Evolutionary conservation across 2,888 invertebrate genomes (phyloP).

Genomic region (Serripes groenlandicus): DNA sequence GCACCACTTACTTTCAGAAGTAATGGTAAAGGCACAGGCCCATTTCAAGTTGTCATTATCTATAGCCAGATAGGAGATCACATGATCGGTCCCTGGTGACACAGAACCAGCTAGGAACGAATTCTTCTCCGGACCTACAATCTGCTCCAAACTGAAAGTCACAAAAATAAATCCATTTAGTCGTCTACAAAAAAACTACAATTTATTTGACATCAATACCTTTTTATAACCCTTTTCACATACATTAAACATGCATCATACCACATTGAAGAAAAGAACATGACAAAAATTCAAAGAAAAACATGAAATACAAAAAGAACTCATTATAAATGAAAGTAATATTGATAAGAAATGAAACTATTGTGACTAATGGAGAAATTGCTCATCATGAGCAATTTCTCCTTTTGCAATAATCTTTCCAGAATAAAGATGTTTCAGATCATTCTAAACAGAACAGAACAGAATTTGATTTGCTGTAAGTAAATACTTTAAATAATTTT

Average conservation of each 20-base stretch:
- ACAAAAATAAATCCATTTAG: neutral
- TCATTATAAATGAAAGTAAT: too few species aligned
- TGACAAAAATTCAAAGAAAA: too few species aligned
- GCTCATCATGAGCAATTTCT: too few species aligned
- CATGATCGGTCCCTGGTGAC: conserved; percentile 45
- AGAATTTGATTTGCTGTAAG: too few species aligned
- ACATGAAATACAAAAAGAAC: too few species aligned
- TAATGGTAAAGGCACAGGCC: conserved; percentile 51
- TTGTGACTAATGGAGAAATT: too few species aligned
- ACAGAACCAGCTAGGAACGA: conserved; percentile 35
- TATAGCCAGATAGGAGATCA: conserved; percentile 60
- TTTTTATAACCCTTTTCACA: too few species aligned
- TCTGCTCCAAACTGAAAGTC: conserved; percentile 51
- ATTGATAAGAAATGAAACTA: too few species aligned
- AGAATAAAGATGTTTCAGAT: too few species aligned
- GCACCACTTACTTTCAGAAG: conserved; percentile 44
- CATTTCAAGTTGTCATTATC: conserved; percentile 55
- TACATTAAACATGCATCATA: neutral
- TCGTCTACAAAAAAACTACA: neutral
- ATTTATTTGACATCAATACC: neutral
- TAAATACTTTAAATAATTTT: too few species aligned
- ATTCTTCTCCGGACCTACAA: conserved; percentile 40
- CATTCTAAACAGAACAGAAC: too few species aligned
- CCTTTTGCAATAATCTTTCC: too few species aligned
- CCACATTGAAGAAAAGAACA: neutral